Base-by-base conservation (phyloP, 2,888 invertebrate genomes). In the Xanthia icteritia region DNA sequence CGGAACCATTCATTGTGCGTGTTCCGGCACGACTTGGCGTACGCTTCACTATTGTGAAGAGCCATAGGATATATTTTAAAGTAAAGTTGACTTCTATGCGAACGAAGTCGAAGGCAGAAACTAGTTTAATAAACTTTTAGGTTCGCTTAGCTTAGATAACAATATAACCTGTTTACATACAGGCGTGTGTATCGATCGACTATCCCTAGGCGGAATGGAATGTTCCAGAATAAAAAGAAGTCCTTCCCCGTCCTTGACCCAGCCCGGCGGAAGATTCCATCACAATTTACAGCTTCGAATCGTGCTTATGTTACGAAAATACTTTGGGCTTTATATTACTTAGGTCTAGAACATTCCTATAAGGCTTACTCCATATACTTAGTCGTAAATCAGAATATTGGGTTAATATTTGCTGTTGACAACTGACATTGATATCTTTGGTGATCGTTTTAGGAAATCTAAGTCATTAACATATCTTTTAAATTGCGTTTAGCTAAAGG, bases 181-280 rank as follows among this genome's bases (percentile, higher is more conserved):
- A 20, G 20, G 60, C 5, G 27, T 31, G 39, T 45, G 27, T 76
- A n/a, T 27, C 61, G 17, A 60, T 31, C n/a, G 68, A 56, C 39
- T 42, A 23, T 56, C 54, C 82, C n/a, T 23, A 51, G 58, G 31
- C 8, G 60, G 48, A 39, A 65, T 15, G 54, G 83, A 83, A 81
- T 23, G 58, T 79, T 73, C 81, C 67, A 8, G 79, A 81, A 68
- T 60, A 71, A 45, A 58, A 45, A 48, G 15, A 1, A 42, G n/a
- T 68, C 58, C 51, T 64, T 64, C 15, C 20, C 13, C 48, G 81
- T 39, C 81, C 83, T 81, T 83, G 83, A 83, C 83, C 58, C 73
- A 39, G 58, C n/a, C 31, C 56, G 31, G 64, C 48, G 17, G 36
- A 23, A 54, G 39, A 54, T 73, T 67, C 36, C 73, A 67, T 72